Evolutionary conservation across 2,113 vertebrate genomes (phyloP), one percentile per base, ranked within the genome.

Genomic region (Archocentrus centrarchus): DNA sequence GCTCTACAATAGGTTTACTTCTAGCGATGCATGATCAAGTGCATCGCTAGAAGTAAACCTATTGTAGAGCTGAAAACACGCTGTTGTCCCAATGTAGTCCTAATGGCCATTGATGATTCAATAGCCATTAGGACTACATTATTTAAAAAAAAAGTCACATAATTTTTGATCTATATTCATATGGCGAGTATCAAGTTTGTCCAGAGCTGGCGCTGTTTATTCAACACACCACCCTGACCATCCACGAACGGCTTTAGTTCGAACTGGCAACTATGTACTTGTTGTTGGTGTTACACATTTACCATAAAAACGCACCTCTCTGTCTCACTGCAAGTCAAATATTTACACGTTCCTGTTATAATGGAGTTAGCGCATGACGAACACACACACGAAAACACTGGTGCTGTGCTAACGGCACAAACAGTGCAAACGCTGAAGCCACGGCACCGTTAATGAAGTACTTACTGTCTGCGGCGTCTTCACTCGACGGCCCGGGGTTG

Each of bases 381-480:
- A 27, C 27, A 30, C 27, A 39, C 18, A 73, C 61, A 17, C 58
- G 41, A 22, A 11, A 66, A 13, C 5, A 13, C 2, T 15, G 10
- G 1, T 63, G 39, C 2, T 59, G 11, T 30, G 47, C n/a, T 79
- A 20, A 58, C 3, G 0, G 5, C 5, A 22, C 10, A 13, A 39
- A 68, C 37, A n/a, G 24, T 1, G 1, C 39, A 37, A 15, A 7
- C 10, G n/a, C 50, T 61, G n/a, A 17, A 75, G 2, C 55, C 7
- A 60, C 9, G 1, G 53, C 30, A 1, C 30, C 22, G 27, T 11
- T 5, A 2, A 9, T 13, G 8, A 39, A 14, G 60, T 61, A 88
- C 90, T 90, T 80, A 91, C 92, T 20, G 30, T 81, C 53, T 47
- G 15, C 3, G 1, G 50, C 11, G 32, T 87, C 86, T 27, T 81